phyloP scores from a whole-genome alignment of 2,888 invertebrate genomes.

The Eristalis intricaria region DNA sequence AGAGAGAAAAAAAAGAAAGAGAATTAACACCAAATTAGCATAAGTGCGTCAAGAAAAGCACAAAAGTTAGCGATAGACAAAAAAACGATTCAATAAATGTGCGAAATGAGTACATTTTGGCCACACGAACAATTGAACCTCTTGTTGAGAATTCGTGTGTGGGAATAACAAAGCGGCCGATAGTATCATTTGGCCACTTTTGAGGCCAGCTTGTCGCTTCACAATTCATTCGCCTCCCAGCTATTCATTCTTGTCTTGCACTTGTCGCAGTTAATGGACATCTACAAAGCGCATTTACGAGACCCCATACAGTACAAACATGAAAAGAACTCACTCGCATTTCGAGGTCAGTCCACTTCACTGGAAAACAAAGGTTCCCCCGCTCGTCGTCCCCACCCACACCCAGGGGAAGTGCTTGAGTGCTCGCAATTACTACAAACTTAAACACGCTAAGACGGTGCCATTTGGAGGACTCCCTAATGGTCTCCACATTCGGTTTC shows the following conservation, averaged over 20 bases:
- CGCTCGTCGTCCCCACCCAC: background rate
- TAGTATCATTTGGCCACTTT: slow-evolving; percentile 20
- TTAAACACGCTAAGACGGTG: slow-evolving; percentile 30
- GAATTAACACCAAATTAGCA: slow-evolving; percentile 44
- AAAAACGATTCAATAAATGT: slow-evolving; percentile 14
- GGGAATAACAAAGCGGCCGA: slow-evolving; percentile 20
- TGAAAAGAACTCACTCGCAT: slow-evolving; percentile 32
- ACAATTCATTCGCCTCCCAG: slow-evolving; percentile 39
- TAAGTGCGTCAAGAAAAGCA: background rate
- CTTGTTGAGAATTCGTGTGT: slow-evolving; percentile 3
- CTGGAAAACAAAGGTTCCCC: slow-evolving; percentile 35
- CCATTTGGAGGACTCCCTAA: slow-evolving; percentile 48
- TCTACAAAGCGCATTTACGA: slow-evolving; percentile 14
- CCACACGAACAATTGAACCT: slow-evolving; percentile 47
- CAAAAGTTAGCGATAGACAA: background rate
- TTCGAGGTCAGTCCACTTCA: slow-evolving; percentile 69
- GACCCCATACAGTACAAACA: slow-evolving; percentile 5
- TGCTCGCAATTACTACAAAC: slow-evolving; percentile 66
- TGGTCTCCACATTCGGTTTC: slow-evolving; percentile 29
- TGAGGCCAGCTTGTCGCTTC: slow-evolving; percentile 29
- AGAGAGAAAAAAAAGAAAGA: slow-evolving; percentile 27
- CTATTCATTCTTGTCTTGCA: slow-evolving; percentile 5
- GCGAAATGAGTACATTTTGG: background rate
- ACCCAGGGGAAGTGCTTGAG: slow-evolving; percentile 58
- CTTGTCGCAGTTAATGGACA: slow-evolving; percentile 63